Conservation (phyloP, 2,113 vertebrate species). For the Picathartes gymnocephalus region DNA sequence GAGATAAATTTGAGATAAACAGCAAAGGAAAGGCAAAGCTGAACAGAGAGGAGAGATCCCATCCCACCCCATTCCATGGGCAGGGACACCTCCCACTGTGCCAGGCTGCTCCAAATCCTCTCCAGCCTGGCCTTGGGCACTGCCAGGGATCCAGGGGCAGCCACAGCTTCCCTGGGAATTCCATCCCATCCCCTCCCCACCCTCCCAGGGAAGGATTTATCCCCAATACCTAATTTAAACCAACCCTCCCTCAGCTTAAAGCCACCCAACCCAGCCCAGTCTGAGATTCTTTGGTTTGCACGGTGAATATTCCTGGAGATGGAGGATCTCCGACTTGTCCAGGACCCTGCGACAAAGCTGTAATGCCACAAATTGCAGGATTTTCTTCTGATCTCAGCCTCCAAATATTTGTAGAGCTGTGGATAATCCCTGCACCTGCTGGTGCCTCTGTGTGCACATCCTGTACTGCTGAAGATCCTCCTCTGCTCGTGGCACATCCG, state of each 20-base stretch:
- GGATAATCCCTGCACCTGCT: background rate
- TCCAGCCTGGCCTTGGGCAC: background rate
- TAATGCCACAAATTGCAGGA: background rate
- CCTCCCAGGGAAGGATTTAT: background rate
- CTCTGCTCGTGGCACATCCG: rapidly evolving
- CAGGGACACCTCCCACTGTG: background rate
- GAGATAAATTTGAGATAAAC: background rate
- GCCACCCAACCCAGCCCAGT: background rate
- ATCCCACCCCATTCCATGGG: background rate
- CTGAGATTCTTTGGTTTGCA: background rate
- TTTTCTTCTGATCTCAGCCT: background rate
- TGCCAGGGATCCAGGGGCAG: background rate
- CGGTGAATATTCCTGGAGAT: background rate
- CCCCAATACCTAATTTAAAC: background rate
- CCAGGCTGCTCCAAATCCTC: background rate
- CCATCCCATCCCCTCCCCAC: background rate
- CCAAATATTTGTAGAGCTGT: background rate
- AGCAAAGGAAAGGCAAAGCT: background rate
- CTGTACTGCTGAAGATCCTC: rapidly evolving
- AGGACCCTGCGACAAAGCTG: background rate
- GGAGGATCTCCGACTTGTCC: background rate
- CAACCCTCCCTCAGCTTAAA: background rate
- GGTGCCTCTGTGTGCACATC: background rate
- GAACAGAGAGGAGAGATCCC: background rate
- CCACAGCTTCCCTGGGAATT: background rate